Evolutionary conservation across 2,888 invertebrate genomes (phyloP).

Genomic region (Ditula angustiorana): DNA sequence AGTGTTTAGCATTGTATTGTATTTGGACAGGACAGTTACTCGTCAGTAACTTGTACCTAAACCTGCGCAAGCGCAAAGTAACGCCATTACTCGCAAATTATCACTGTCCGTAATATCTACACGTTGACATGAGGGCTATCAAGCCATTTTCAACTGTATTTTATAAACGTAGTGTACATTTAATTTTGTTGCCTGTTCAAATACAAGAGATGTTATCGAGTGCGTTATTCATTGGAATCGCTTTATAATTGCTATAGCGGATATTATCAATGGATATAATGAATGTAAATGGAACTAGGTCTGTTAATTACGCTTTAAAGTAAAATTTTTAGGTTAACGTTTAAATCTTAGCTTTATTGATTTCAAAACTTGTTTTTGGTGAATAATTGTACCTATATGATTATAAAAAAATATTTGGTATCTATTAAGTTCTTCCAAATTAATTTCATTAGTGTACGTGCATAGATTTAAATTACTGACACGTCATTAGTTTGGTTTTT

Average conservation of each 20-base stretch:
- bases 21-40: background rate
- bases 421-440: no score
- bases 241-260: conserved; percentile 46
- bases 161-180: background rate
- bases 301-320: conserved; percentile 3
- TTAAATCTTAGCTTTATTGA: background rate
- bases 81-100: conserved; percentile 36
- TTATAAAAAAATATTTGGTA: no score
- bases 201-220: conserved; percentile 41
- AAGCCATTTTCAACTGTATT: conserved; percentile 15
- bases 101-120: conserved; percentile 32
- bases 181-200: conserved; percentile 17
- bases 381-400: background rate
- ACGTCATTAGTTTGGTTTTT: no score
- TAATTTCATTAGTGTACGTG: no score
- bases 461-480: no score
- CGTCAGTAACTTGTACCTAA: conserved; percentile 22
- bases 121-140: background rate
- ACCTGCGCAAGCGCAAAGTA: conserved; percentile 8
- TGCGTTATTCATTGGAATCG: conserved; percentile 45
- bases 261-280: conserved; percentile 38
- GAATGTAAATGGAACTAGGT: conserved; percentile 23
- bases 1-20: background rate
- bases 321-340: background rate
- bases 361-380: background rate